phyloP scores from a whole-genome alignment of 2,797 vertebrate genomes.

The Lindbergichthys nudifrons region DNA sequence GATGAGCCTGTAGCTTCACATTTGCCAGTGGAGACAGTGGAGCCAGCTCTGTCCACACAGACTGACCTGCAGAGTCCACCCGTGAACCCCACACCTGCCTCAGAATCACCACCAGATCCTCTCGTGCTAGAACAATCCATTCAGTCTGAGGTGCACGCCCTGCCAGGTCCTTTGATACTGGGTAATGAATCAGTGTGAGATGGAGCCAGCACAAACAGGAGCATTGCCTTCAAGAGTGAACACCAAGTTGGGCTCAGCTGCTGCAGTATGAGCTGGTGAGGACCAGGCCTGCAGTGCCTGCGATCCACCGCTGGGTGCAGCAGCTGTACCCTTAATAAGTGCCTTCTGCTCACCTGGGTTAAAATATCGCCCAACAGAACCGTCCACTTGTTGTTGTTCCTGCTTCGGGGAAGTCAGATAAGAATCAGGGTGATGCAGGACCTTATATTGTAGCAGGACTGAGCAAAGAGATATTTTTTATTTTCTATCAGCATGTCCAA shows the following conservation, averaged over 20 bases:
- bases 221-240: slow-evolving; percentile 58
- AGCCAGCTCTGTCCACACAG: slow-evolving; percentile 24
- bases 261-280: slow-evolving; percentile 61
- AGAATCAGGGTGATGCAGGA: slow-evolving; percentile 18
- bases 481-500: slow-evolving; percentile 59
- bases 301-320: slow-evolving; percentile 38
- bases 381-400: slow-evolving; percentile 48
- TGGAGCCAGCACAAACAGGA: slow-evolving; percentile 52
- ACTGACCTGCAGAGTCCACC: slow-evolving; percentile 44
- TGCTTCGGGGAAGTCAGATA: slow-evolving; percentile 21
- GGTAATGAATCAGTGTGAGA: slow-evolving; percentile 52
- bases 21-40: slow-evolving; percentile 38
- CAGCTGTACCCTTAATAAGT: slow-evolving; percentile 73
- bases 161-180: slow-evolving; percentile 24
- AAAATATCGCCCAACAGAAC: slow-evolving; percentile 40
- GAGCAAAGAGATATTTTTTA: slow-evolving; percentile 44
- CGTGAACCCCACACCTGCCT: slow-evolving; percentile 7
- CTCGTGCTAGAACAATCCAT: slow-evolving; percentile 31
- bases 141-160: slow-evolving; percentile 26
- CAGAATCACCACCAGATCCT: slow-evolving; percentile 32
- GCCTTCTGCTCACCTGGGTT: slow-evolving; percentile 78
- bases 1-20: slow-evolving; percentile 27
- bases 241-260: slow-evolving; percentile 52
- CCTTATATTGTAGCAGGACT: slow-evolving; percentile 48
- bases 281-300: slow-evolving; percentile 86